Evolutionary conservation across 1,140 invertebrate genomes (phyloP).

Genomic region (Zaprionus nigranus): DNA sequence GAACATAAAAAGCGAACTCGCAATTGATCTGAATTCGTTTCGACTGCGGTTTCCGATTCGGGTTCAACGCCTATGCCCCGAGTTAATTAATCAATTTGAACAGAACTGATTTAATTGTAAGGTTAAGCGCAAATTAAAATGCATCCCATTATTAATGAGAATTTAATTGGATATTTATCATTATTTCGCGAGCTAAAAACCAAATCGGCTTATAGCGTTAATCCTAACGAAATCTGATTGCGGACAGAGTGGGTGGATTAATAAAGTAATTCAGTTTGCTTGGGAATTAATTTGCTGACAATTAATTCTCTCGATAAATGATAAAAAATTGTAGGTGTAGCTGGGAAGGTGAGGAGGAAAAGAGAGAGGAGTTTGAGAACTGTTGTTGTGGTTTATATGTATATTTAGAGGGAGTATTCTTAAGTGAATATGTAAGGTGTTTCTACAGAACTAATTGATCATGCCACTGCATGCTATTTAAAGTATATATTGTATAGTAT

Average conservation of each 20-base stretch:
- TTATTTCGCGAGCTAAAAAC: neutral
- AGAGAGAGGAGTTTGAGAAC: neutral
- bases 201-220: slow-evolving; percentile 1
- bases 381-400: too few species aligned
- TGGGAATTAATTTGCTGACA: slow-evolving; percentile 7
- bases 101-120: neutral
- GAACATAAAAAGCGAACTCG: neutral
- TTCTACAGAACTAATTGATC: too few species aligned
- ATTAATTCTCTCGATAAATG: neutral
- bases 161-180: slow-evolving; percentile 39
- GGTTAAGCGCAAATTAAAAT: slow-evolving; percentile 10
- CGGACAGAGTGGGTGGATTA: neutral
- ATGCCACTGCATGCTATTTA: too few species aligned
- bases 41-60: neutral
- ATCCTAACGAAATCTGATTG: slow-evolving; percentile 1
- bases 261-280: slow-evolving; percentile 17
- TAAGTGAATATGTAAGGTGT: too few species aligned
- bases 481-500: too few species aligned
- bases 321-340: neutral
- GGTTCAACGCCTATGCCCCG: slow-evolving; percentile 26
- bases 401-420: too few species aligned
- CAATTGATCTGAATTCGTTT: neutral
- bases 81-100: slow-evolving; percentile 24
- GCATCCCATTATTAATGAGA: slow-evolving; percentile 25
- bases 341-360: neutral